Percentiles rank a stretch among this genome's conserved stretches.
phyloP scores from a whole-genome alignment of 2,888 invertebrate species.

The Cantharis rustica region DNA sequence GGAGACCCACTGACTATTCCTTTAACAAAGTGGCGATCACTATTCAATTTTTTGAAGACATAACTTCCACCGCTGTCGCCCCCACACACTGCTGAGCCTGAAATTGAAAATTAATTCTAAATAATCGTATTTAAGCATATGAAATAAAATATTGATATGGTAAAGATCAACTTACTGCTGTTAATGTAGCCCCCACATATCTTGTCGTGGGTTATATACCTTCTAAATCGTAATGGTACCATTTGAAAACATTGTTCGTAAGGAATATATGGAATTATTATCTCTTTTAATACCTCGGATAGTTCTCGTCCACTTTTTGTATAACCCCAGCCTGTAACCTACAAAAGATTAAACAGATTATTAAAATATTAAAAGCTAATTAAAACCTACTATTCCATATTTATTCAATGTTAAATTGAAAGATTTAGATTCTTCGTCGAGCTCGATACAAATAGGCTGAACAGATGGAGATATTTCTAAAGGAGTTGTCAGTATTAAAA shows the following conservation, averaged over 20 bases:
- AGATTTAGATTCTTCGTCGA: constrained; percentile 20
- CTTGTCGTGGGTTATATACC: neutral
- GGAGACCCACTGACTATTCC: neutral
- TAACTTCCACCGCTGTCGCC: neutral
- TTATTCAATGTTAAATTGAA: constrained; percentile 4
- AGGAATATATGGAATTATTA: neutral
- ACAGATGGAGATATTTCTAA: constrained; percentile 45
- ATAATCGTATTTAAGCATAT: neutral
- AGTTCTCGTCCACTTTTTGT: neutral
- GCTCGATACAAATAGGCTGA: constrained; percentile 49
- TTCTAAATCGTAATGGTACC: neutral
- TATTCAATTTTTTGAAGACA: neutral
- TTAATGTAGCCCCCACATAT: neutral
- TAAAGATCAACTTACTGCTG: neutral
- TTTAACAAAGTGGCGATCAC: neutral
- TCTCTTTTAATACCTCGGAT: neutral
- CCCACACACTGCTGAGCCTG: neutral
- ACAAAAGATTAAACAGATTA: neutral
- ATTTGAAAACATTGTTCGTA: neutral
- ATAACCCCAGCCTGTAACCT: neutral
- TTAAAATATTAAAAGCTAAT: no score
- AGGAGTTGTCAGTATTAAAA: constrained; percentile 41
- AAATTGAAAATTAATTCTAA: neutral
- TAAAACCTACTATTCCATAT: constrained; percentile 37
- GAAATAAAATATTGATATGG: no score